Evolutionary conservation across 2,113 vertebrate genomes (phyloP), one percentile per base, ranked within the genome.

Genomic region (Microcebus ravelobensis): DNA sequence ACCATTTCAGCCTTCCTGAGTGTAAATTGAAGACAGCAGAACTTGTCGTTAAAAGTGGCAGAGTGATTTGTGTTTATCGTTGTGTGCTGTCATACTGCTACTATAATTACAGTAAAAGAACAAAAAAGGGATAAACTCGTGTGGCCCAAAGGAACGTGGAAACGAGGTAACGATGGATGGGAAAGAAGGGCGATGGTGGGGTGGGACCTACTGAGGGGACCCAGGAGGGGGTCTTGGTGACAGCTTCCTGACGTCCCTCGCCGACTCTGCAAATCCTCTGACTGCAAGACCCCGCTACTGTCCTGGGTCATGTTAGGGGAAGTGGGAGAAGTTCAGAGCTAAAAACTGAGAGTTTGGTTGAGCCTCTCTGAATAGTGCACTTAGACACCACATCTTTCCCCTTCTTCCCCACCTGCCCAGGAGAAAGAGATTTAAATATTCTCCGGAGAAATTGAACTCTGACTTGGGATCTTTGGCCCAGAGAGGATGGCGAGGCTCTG

Each of bases 161-260:
- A 42, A 25, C 9, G 8, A n/a, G 31, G 23, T 39, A 12, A 67
- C n/a, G 8, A 0, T 39, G 52, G 10, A 3, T 61, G 74, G 21
- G 21, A n/a, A 45, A 45, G 55, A 18, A 42, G 27, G 55, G 36
- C 48, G 39, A 17, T 45, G 36, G 39, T 0, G 0, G n/a, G 70
- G 20, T 50, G 88, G 36, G 36, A 10, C 3, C 57, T 70, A 7
- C 36, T 11, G 12, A 45, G 87, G 36, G 68, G 11, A 29, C 34
- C 14, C 0, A 5, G 23, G 20, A 29, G 8, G 17, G 21, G 5
- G 3, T 31, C 11, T 25, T 81, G 61, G 52, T 0, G 0, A 45
- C 27, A 15, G 20, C 36, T 50, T 70, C 52, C 13, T 36, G 2
- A 10, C 18, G 55, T 1, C 18, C 23, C 21, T 65, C 25, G 10